phyloP scores from a whole-genome alignment of 2,888 invertebrate genomes.

The Allolobophora icterica region DNA sequence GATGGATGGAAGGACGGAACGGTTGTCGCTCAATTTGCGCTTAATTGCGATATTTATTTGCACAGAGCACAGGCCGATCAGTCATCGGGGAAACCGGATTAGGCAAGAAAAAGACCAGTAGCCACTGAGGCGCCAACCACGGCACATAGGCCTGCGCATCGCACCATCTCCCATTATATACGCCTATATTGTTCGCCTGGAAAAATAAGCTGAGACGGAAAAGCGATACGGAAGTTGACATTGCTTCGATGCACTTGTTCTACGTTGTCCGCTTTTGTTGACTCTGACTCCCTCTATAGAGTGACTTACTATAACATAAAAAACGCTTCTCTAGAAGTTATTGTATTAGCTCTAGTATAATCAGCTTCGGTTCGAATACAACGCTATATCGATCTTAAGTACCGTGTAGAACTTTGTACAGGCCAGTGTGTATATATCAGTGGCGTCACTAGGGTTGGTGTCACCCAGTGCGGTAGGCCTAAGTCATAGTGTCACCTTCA shows the following conservation, averaged over 20 bases:
- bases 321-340: background rate
- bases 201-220: background rate
- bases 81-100: background rate
- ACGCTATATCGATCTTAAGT: background rate
- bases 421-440: too few relatives aligned
- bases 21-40: background rate
- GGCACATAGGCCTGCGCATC: background rate
- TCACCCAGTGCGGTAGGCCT: too few relatives aligned
- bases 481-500: too few relatives aligned
- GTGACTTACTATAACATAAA: background rate
- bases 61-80: background rate
- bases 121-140: background rate
- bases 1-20: background rate
- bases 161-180: background rate
- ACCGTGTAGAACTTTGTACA: too few relatives aligned
- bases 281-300: background rate
- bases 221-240: background rate
- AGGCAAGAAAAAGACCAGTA: background rate
- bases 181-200: background rate
- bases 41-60: constrained; percentile 17
- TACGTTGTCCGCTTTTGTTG: background rate
- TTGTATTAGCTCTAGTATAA: constrained; percentile 5
- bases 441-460: too few relatives aligned
- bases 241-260: background rate
- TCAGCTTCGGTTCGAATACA: background rate